phyloP scores from a whole-genome alignment of 2,888 invertebrate genomes.

The Microplitis manilae region DNA sequence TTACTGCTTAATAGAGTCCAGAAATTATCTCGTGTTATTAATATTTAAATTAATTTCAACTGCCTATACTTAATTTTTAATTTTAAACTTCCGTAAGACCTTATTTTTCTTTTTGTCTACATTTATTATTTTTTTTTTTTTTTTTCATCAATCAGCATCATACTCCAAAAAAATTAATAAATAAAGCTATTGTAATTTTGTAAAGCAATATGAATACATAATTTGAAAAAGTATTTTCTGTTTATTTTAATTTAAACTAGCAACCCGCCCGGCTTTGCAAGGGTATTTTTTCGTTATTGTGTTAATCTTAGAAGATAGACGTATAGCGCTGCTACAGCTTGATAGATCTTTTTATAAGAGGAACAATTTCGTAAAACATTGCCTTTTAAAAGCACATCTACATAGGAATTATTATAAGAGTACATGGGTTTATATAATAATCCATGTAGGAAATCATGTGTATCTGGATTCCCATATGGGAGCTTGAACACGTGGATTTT shows the following conservation, averaged over 20 bases:
- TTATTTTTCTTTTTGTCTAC: constrained; percentile 28
- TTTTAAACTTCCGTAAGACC: not conserved
- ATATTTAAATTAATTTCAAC: constrained; percentile 81
- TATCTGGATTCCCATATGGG: no score
- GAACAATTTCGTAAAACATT: no score
- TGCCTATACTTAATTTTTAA: constrained; percentile 14
- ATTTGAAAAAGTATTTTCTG: constrained; percentile 40
- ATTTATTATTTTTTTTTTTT: constrained; percentile 31
- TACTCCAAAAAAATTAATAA: constrained; percentile 25
- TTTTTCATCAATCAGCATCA: constrained; percentile 31
- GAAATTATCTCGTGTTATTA: constrained; percentile 98
- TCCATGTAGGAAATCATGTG: no score
- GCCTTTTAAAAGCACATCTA: no score
- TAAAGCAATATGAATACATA: constrained; percentile 49
- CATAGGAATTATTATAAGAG: no score
- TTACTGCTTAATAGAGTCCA: constrained; percentile 97
- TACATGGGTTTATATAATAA: no score
- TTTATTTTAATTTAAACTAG: not conserved
- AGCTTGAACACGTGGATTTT: no score
- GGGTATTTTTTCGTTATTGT: no score
- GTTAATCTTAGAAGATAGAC: no score
- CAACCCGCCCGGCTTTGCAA: no score
- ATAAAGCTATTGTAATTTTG: constrained; percentile 47
- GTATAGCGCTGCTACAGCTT: no score
- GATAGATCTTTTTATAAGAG: no score